Evolutionary conservation across 2,888 invertebrate genomes (phyloP).

Genomic region (Scaptomyza reducta): DNA sequence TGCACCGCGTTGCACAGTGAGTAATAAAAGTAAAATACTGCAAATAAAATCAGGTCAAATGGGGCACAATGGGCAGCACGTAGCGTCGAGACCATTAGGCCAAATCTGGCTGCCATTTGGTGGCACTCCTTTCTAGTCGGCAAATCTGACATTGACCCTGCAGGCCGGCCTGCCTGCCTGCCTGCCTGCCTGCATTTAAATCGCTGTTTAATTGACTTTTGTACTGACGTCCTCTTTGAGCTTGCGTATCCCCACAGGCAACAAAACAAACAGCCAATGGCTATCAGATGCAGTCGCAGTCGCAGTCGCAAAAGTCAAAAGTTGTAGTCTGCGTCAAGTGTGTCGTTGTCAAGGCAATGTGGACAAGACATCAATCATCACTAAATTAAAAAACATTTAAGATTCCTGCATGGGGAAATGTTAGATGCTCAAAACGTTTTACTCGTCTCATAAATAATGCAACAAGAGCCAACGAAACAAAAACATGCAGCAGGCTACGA

Average conservation of each 20-base stretch:
- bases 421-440: conserved; percentile 47
- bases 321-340: conserved; percentile 48
- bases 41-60: conserved; percentile 79
- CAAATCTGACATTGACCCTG: conserved; percentile 66
- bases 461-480: conserved; percentile 44
- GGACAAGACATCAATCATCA: conserved; percentile 80
- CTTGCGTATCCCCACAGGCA: conserved; percentile 67
- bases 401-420: conserved; percentile 67
- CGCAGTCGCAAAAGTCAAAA: conserved; percentile 5
- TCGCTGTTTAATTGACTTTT: conserved; percentile 74
- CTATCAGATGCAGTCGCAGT: conserved; percentile 20
- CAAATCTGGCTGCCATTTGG: conserved; percentile 52
- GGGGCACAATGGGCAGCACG: conserved; percentile 70
- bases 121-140: conserved; percentile 62
- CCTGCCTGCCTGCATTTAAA: conserved; percentile 72
- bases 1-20: conserved; percentile 39
- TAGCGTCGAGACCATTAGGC: conserved; percentile 55
- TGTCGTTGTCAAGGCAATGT: conserved; percentile 70
- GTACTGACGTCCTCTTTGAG: conserved; percentile 34
- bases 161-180: conserved; percentile 53
- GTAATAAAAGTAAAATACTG: conserved; percentile 77
- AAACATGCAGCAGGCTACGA: conserved; percentile 50
- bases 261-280: conserved; percentile 13
- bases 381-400: conserved; percentile 79
- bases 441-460: conserved; percentile 72